Conservation (phyloP, 2,797 vertebrate genomes). For the Halcyon chelicuti region DNA sequence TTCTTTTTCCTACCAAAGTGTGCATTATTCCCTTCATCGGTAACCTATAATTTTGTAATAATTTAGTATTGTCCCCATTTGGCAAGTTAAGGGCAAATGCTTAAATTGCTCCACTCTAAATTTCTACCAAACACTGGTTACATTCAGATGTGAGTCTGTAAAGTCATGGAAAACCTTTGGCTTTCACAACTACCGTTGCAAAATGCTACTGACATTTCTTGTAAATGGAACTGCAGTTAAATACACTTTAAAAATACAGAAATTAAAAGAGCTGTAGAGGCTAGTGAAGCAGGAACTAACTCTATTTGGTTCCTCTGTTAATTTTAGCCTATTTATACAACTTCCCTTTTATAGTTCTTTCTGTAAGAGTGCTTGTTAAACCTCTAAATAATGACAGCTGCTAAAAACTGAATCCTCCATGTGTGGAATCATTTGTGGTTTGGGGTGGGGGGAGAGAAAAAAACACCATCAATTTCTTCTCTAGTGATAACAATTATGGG, state of each 20-base stretch:
- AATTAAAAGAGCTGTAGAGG: constrained; percentile 41
- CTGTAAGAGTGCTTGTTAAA: constrained; percentile 47
- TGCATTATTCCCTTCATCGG: background rate
- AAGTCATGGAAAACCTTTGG: background rate
- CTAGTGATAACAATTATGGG: constrained; percentile 45
- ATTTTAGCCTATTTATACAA: constrained; percentile 59
- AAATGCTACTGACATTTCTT: constrained; percentile 1
- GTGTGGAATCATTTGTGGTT: constrained; percentile 27
- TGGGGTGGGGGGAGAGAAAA: background rate
- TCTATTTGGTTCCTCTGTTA: constrained; percentile 48
- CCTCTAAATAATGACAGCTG: constrained; percentile 56
- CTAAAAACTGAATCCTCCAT: constrained; percentile 22
- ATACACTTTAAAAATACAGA: constrained; percentile 26
- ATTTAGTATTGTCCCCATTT: constrained; percentile 12
- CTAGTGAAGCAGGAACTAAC: constrained; percentile 37
- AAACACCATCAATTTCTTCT: background rate
- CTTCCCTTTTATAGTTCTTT: constrained; percentile 52
- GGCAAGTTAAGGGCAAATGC: background rate
- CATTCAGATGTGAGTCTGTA: constrained; percentile 1
- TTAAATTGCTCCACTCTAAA: constrained; percentile 13
- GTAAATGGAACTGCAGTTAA: constrained; percentile 39
- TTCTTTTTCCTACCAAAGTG: background rate
- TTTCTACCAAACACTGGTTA: background rate
- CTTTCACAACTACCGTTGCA: constrained; percentile 2
- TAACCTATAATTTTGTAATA: background rate